Percentiles rank a stretch among this genome's conserved stretches.
phyloP scores from a whole-genome alignment of 2,113 vertebrate genomes.

The Spilogale gracilis region DNA sequence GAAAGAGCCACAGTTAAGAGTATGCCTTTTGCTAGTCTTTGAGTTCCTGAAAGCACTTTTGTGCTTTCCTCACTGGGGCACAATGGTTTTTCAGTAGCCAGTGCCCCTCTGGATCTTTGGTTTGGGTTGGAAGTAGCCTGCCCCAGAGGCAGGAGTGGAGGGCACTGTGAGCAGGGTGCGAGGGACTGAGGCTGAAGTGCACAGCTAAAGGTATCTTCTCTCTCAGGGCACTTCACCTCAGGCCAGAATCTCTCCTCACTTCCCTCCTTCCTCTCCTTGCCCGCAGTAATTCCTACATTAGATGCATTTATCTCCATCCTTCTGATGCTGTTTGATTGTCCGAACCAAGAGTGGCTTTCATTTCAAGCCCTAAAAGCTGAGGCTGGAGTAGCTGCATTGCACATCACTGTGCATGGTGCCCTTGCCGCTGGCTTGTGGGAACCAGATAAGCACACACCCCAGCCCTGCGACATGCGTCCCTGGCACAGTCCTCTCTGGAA shows the following conservation, averaged over 20 bases:
- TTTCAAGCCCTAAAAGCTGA: constrained; percentile 38
- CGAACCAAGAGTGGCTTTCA: background rate
- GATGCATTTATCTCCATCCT: constrained; percentile 44
- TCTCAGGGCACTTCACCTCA: background rate
- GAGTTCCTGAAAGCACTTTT: constrained; percentile 23
- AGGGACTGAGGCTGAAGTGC: background rate
- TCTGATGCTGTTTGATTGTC: constrained; percentile 15
- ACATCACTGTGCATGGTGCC: background rate
- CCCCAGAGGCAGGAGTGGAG: background rate
- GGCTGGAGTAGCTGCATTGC: background rate
- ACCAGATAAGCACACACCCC: background rate
- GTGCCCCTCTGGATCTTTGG: constrained; percentile 4
- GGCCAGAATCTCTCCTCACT: background rate
- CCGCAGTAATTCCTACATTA: constrained; percentile 44
- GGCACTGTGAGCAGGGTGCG: background rate
- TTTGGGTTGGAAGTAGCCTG: constrained; percentile 47
- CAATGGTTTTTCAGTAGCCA: background rate
- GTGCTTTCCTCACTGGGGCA: constrained; percentile 38
- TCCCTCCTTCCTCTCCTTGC: background rate
- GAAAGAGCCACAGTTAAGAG: background rate
- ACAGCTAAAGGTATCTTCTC: background rate
- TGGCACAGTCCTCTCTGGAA: background rate
- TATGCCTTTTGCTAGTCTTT: background rate
- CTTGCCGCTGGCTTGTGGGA: background rate
- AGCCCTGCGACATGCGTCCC: background rate